A percentile compares a stretch with the other conserved stretches of the same genome.
These are phyloP conservation scores for Gallinago nigripennis DNA, from an alignment of 2,797 vertebrate genomes.

Conservation along the genomic window DNA sequence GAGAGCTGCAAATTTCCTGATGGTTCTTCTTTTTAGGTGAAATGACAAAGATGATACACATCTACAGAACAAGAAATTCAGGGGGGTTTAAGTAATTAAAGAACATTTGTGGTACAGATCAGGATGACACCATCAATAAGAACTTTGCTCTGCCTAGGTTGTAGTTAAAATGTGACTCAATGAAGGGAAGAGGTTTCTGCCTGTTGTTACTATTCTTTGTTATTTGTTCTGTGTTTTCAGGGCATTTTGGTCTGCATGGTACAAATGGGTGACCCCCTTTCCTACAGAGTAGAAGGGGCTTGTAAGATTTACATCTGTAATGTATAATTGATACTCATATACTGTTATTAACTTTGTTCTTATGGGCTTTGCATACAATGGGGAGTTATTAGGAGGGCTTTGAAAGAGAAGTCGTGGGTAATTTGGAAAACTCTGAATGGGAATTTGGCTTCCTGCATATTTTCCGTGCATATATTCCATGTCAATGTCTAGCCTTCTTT, in stretches of 20 bases:
- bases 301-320: slow-evolving; percentile 13
- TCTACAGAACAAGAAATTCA: background rate
- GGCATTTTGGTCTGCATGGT: background rate
- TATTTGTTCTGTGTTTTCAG: background rate
- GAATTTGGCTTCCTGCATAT: slow-evolving; percentile 10
- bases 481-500: background rate
- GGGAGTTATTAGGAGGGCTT: background rate
- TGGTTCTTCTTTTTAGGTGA: background rate
- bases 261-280: background rate
- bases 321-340: slow-evolving; percentile 1
- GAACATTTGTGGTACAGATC: background rate
- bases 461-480: slow-evolving; percentile 18
- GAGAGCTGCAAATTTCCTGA: background rate
- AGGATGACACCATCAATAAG: background rate
- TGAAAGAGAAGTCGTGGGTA: background rate
- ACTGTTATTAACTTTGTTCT: slow-evolving; percentile 15
- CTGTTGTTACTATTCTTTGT: background rate
- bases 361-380: slow-evolving; percentile 1
- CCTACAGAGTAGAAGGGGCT: background rate
- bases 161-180: background rate
- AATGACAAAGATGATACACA: background rate
- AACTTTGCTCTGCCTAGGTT: background rate
- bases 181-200: background rate
- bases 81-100: background rate
- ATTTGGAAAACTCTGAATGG: slow-evolving; percentile 21